Evolutionary conservation across 2,888 invertebrate species (phyloP).

Genomic region (Vanessa cardui): DNA sequence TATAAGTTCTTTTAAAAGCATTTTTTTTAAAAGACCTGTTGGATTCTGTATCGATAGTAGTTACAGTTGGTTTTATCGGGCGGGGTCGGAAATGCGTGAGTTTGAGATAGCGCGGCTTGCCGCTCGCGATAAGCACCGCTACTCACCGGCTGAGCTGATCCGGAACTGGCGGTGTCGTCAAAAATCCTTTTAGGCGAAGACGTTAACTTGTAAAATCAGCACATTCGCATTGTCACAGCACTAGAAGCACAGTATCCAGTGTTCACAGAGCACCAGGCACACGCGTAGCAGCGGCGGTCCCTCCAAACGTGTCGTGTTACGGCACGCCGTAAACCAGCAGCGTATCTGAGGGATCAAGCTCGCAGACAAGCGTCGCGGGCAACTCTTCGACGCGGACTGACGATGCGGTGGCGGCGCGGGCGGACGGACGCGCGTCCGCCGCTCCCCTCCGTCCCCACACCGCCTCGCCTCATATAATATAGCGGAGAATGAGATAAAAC

Average conservation of each 20-base stretch:
- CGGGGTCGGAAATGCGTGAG: slow-evolving; percentile 83
- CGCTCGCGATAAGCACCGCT: slow-evolving; percentile 79
- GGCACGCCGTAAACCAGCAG: slow-evolving; percentile 82
- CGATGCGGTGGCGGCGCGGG: slow-evolving; percentile 78
- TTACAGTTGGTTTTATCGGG: slow-evolving; percentile 74
- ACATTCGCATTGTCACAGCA: slow-evolving; percentile 78
- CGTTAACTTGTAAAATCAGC: slow-evolving; percentile 67
- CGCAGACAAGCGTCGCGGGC: slow-evolving; percentile 77
- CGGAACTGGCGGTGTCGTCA: slow-evolving; percentile 78
- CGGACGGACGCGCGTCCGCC: slow-evolving; percentile 68
- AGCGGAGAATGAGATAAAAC: slow-evolving; percentile 72
- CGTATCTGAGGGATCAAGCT: slow-evolving; percentile 81
- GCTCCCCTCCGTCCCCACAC: slow-evolving; percentile 52
- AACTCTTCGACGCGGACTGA: slow-evolving; percentile 80
- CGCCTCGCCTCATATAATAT: slow-evolving; percentile 64
- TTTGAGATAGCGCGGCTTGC: slow-evolving; percentile 77
- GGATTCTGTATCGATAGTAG: slow-evolving; percentile 39
- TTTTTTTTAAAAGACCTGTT: slow-evolving; percentile 13
- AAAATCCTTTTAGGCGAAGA: slow-evolving; percentile 67
- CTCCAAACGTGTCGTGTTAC: slow-evolving; percentile 84
- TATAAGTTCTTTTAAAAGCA: slow-evolving; percentile 3
- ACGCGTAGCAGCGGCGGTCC: slow-evolving; percentile 76
- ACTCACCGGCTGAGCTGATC: slow-evolving; percentile 81
- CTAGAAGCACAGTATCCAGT: slow-evolving; percentile 75
- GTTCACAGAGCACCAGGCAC: slow-evolving; percentile 78